Conservation (phyloP, 2,888 invertebrate genomes). For the Pristionchus maxplancki region DNA sequence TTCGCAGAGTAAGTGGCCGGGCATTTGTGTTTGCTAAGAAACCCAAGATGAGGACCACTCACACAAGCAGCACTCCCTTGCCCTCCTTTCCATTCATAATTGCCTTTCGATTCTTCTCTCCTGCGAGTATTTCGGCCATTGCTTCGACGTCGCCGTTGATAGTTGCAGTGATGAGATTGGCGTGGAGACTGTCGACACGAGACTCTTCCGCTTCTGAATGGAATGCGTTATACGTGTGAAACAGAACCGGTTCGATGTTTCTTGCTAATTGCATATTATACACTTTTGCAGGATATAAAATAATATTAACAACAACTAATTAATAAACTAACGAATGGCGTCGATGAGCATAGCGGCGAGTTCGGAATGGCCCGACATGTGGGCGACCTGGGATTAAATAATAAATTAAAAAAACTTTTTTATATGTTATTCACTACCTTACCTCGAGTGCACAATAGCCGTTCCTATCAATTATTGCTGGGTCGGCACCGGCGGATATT, state of each 20-base stretch:
- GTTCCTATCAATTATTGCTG: not conserved
- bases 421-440: slow-evolving; percentile 81
- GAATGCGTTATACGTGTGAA: too few species aligned
- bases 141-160: not conserved
- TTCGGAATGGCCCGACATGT: slow-evolving; percentile 83
- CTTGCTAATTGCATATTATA: too few species aligned
- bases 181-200: slow-evolving; percentile 1
- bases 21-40: too few species aligned
- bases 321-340: slow-evolving; percentile 66
- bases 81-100: slow-evolving; percentile 51
- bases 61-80: slow-evolving; percentile 48
- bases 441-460: slow-evolving; percentile 52
- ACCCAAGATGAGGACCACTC: slow-evolving; percentile 12
- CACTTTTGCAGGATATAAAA: too few species aligned
- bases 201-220: slow-evolving; percentile 40
- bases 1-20: too few species aligned
- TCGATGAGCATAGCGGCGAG: slow-evolving; percentile 73
- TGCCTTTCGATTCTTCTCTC: not conserved
- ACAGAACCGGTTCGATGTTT: too few species aligned
- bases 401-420: not conserved
- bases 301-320: too few species aligned
- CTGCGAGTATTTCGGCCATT: slow-evolving; percentile 8
- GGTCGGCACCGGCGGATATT: slow-evolving; percentile 80
- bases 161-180: not conserved
- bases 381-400: slow-evolving; percentile 81